phyloP scores from a whole-genome alignment of 1,140 invertebrate species.

The Aplysia californica region DNA sequence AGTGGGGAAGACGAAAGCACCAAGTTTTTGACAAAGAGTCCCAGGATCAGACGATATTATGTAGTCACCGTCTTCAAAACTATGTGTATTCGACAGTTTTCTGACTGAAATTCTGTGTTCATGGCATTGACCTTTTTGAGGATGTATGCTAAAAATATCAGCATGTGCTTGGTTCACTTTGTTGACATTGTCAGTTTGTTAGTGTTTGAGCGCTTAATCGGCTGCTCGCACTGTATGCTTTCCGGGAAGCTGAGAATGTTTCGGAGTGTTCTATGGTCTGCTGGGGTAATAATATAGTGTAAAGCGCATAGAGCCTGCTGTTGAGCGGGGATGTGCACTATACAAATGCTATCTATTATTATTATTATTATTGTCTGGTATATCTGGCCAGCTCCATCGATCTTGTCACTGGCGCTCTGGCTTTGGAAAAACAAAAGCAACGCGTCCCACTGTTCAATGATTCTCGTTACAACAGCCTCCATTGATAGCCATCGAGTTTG shows the following conservation, averaged over 20 bases:
- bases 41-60: not conserved
- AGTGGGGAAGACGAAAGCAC: not conserved
- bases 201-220: no score
- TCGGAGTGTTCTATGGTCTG: no score
- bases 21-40: not conserved
- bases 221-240: no score
- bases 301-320: no score
- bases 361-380: no score
- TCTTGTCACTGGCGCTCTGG: not conserved
- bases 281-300: no score
- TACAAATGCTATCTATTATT: no score
- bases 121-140: not conserved
- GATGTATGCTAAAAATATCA: not conserved
- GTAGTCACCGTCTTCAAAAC: not conserved
- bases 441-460: conserved; percentile 2
- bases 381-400: not conserved
- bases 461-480: not conserved
- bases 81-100: not conserved
- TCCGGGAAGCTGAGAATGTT: no score
- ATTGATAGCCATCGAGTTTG: not conserved
- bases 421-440: not conserved
- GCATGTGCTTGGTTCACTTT: not conserved
- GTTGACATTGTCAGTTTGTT: no score
- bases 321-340: no score
- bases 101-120: not conserved